Evolutionary conservation across 2,113 vertebrate species (phyloP).

Genomic region (Erpornis zantholeuca): DNA sequence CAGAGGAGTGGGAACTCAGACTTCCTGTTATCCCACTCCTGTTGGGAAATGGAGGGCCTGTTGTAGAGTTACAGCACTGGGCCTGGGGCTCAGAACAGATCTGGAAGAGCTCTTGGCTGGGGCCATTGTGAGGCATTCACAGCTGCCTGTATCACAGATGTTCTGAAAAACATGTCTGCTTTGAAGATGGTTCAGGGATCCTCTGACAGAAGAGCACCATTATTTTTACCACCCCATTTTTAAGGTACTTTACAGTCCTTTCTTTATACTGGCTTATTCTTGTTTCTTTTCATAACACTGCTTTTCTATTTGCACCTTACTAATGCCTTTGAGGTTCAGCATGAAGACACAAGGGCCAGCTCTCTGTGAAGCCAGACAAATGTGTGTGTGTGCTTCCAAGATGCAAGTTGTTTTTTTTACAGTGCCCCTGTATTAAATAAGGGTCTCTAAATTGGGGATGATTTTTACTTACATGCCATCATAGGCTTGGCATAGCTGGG

Average conservation of each 20-base stretch:
- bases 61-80: neutral
- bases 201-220: neutral
- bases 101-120: neutral
- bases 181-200: neutral
- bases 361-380: neutral
- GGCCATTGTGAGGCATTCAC: rapidly evolving
- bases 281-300: neutral
- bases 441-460: rapidly evolving
- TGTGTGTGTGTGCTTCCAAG: neutral
- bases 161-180: neutral
- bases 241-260: neutral
- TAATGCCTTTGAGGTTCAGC: neutral
- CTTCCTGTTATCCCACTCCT: neutral
- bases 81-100: neutral
- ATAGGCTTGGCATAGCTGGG: neutral
- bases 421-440: neutral
- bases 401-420: neutral
- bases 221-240: neutral
- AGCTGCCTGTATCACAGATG: neutral
- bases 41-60: rapidly evolving
- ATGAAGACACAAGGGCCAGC: neutral
- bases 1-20: neutral
- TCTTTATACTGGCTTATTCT: neutral
- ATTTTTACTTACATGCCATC: neutral
- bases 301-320: neutral